Base-by-base conservation (phyloP, 1,140 invertebrate species). In the Phymastichus coffea region DNA sequence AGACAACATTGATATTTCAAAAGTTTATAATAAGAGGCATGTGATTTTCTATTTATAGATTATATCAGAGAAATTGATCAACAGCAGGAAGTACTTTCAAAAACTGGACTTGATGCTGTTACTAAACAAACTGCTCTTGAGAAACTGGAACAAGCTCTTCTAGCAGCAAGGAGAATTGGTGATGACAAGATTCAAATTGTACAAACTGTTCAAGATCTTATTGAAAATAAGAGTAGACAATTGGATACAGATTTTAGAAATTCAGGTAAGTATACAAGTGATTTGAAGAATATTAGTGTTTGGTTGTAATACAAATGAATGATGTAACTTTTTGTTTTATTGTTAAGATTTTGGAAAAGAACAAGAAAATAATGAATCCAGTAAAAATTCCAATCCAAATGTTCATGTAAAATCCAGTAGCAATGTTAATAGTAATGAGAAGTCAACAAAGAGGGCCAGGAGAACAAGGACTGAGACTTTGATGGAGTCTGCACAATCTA, bases 111-210 rank as follows among this genome's bases (percentile, higher is more conserved):
- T 3, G 83, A 82, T 52, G 43, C 57, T 33, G 48, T 26, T 57
- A 66, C 51, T 66, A 83, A 59, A 70, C 84, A 81, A 14, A 77
- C 84, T 57, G 83, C 85, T 23, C 81, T 88, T 3, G 57, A 82
- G 4, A 81, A 86, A 37, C 84, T 95, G 52, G 90, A 95, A 65
- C 84, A 91, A 69, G 85, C 88, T 40, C 75, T 96, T 1, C 94
- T 96, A 40, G 85, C 87, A 33, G 90, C 92, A 10, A 92, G 97
- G 76, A 94, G 97, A 80, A 86, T 96, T 48, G 94, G 94, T 6
- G 95, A 98, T 81, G 93, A 96, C 70, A 97, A 97, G 76, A 81
- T 98, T 57, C 90, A 92, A 70, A 85, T 95, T 57, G 85, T 94
- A 4, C 90, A 94, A 71, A 82, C 88, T 48, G 85, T 97, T 54